Evolutionary conservation across 2,888 invertebrate species (phyloP).

Genomic region (Melanostoma mellinum): DNA sequence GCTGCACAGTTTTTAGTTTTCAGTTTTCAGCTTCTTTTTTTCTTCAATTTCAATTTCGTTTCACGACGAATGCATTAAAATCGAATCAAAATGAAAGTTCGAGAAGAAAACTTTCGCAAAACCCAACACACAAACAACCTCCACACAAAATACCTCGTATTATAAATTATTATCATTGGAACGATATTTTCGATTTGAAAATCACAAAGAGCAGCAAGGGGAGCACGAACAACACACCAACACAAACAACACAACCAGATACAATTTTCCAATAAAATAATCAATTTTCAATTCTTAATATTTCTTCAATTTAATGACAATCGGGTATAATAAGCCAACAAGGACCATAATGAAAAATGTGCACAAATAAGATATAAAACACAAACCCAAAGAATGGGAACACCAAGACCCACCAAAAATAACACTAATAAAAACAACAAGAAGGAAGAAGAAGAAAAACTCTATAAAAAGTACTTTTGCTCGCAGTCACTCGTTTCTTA

Average conservation of each 20-base stretch:
- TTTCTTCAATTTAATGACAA: constrained; percentile 45
- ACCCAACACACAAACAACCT: not conserved
- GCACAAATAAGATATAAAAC: not conserved
- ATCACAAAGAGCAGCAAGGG: not conserved
- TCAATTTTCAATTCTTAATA: constrained; percentile 49
- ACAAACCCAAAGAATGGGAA: not conserved
- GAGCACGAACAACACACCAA: not conserved
- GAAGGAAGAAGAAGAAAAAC: not conserved
- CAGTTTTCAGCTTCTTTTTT: not conserved
- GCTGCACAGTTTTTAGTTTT: constrained; percentile 38
- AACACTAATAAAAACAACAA: not conserved
- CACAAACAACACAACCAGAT: not conserved
- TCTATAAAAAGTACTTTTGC: constrained; percentile 25
- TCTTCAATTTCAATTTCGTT: constrained; percentile 23
- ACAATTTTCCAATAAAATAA: constrained; percentile 20
- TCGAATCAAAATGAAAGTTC: constrained; percentile 45
- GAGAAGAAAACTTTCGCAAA: constrained; percentile 10
- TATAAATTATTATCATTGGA: constrained; percentile 3
- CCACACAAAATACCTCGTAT: not conserved
- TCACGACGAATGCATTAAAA: constrained; percentile 39
- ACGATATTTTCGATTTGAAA: constrained; percentile 32
- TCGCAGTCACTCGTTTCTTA: constrained; percentile 14
- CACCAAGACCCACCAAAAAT: not conserved
- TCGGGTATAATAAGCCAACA: constrained; percentile 19
- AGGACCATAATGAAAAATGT: not conserved